phyloP scores from a whole-genome alignment of 2,888 invertebrate species.

The Rhyacophila evoluta region DNA sequence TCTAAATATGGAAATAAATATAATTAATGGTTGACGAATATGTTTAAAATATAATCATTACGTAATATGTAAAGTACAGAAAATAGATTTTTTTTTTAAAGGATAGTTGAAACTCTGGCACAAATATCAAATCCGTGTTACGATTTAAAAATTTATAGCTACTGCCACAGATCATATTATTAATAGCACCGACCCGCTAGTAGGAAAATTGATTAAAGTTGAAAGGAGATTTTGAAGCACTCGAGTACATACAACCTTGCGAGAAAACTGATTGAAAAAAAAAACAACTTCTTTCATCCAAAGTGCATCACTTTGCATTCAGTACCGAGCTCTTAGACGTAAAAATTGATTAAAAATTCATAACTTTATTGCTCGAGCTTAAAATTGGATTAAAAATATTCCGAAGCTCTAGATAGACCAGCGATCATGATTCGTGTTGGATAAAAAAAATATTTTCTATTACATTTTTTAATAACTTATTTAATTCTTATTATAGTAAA shows the following conservation, averaged over 20 bases:
- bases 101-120: no score
- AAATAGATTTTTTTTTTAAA: no score
- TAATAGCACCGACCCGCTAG: background rate
- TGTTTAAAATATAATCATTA: no score
- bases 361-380: background rate
- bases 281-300: constrained; percentile 5
- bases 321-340: background rate
- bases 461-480: no score
- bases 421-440: background rate
- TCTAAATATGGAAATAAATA: no score
- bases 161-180: background rate
- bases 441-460: no score
- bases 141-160: background rate
- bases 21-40: no score
- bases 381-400: constrained; percentile 3
- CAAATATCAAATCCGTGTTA: no score
- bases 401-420: background rate
- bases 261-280: background rate
- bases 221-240: background rate
- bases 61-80: no score
- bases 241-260: background rate
- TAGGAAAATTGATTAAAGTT: background rate
- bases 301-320: constrained; percentile 24
- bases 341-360: constrained; percentile 13
- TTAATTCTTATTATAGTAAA: no score